These are phyloP conservation scores for Scomber colias DNA, from an alignment of 2,113 vertebrate genomes.

Conservation along the genomic window DNA sequence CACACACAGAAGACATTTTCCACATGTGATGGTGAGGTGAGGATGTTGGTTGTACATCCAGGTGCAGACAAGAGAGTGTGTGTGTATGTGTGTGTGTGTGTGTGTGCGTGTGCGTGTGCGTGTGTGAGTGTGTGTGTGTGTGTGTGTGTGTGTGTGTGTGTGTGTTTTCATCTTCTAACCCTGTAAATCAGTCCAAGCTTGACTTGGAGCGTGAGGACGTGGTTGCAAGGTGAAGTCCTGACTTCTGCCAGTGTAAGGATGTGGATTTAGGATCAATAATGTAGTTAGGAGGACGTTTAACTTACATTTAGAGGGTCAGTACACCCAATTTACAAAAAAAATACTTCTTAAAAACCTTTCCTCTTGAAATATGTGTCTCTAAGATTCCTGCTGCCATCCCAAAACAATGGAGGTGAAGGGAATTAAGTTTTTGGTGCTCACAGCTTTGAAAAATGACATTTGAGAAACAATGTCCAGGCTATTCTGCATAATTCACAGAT, in stretches of 20 bases:
- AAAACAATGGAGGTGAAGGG: too few relatives aligned
- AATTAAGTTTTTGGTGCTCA: too few relatives aligned
- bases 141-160: conserved; percentile 18
- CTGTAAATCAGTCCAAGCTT: conserved; percentile 3
- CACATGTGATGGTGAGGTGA: conserved; percentile 30
- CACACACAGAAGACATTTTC: conserved; percentile 37
- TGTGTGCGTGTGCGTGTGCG: conserved; percentile 24
- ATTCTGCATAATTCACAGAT: too few relatives aligned
- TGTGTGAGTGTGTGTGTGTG: conserved; percentile 21
- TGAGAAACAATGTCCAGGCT: too few relatives aligned
- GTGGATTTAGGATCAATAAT: background rate
- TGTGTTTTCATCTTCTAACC: conserved; percentile 14
- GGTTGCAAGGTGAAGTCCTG: background rate
- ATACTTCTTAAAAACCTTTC: too few relatives aligned
- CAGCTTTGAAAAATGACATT: too few relatives aligned
- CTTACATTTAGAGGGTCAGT: background rate
- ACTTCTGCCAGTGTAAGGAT: background rate
- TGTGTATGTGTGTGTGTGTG: conserved; percentile 17
- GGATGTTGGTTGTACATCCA: conserved; percentile 5
- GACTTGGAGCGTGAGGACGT: background rate
- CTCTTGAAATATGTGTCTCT: too few relatives aligned
- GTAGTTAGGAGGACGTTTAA: background rate
- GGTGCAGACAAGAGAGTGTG: background rate
- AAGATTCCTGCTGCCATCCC: too few relatives aligned
- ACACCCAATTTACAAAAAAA: too few relatives aligned